Conservation (phyloP, 2,888 invertebrate species). For the Ctena decussata region DNA sequence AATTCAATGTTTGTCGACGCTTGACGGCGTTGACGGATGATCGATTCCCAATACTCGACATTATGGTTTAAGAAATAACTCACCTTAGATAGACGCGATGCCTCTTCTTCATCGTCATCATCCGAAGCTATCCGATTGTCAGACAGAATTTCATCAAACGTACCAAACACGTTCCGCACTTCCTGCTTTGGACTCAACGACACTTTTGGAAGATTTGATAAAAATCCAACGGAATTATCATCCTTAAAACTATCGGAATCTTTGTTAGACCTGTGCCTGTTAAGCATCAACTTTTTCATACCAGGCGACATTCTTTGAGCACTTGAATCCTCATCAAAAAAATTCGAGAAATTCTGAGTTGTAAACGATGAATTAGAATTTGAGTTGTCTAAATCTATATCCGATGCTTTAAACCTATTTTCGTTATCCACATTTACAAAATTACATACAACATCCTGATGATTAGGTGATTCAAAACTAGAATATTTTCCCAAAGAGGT, state of each 20-base stretch:
- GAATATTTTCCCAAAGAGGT: neutral
- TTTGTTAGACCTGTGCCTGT: constrained; percentile 12
- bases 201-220: neutral
- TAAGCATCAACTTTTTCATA: constrained; percentile 47
- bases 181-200: neutral
- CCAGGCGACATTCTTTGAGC: constrained; percentile 53
- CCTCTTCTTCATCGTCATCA: neutral
- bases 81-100: neutral
- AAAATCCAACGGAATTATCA: neutral
- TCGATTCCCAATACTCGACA: no score
- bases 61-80: no score
- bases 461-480: neutral
- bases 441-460: constrained; percentile 5
- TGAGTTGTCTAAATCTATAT: constrained; percentile 27
- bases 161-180: constrained; percentile 58
- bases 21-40: no score
- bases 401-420: neutral
- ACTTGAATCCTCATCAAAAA: constrained; percentile 52
- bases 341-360: constrained; percentile 18
- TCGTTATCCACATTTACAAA: neutral
- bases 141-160: constrained; percentile 59
- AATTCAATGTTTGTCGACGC: no score
- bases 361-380: constrained; percentile 27
- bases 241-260: neutral
- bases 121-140: neutral